These are phyloP conservation scores for Rhopalosiphum nymphaeae DNA, from an alignment of 2,888 invertebrate species.

Conservation along the genomic window DNA sequence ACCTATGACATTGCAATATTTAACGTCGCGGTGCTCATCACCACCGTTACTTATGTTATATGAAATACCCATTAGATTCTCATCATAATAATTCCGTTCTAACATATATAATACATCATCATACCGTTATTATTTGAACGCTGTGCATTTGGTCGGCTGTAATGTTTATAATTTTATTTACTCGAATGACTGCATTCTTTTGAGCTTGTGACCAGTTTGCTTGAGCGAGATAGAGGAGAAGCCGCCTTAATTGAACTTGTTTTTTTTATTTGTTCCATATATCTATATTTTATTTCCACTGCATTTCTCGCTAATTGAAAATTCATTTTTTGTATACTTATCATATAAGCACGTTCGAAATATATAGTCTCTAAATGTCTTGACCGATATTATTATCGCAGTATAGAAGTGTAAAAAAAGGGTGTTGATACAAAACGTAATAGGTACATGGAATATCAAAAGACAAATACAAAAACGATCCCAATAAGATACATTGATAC, in stretches of 20 bases:
- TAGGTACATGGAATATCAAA: neutral
- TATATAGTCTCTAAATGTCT: neutral
- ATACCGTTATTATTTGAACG: slow-evolving; percentile 43
- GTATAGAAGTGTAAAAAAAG: neutral
- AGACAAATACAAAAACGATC: neutral
- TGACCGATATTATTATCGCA: neutral
- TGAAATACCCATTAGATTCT: neutral
- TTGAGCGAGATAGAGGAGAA: neutral
- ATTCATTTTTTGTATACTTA: neutral
- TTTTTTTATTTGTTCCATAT: neutral
- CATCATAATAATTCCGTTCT: slow-evolving; percentile 47
- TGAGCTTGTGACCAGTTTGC: slow-evolving; percentile 50
- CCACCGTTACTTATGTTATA: slow-evolving; percentile 28
- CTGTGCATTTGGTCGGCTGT: neutral
- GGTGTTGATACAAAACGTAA: neutral
- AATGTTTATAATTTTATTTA: slow-evolving; percentile 40
- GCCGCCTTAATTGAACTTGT: slow-evolving; percentile 5
- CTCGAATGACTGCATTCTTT: slow-evolving; percentile 53
- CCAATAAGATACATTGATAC: neutral
- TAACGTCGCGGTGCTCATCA: neutral
- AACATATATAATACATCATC: slow-evolving; percentile 1
- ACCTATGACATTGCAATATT: slow-evolving; percentile 18
- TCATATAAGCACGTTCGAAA: neutral
- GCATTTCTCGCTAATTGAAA: slow-evolving; percentile 27
- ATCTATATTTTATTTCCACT: neutral